A percentile compares a stretch with the other conserved stretches of the same genome.
Evolutionary conservation across 1,140 invertebrate genomes (phyloP).

Genomic region (Bombus breviceps): DNA sequence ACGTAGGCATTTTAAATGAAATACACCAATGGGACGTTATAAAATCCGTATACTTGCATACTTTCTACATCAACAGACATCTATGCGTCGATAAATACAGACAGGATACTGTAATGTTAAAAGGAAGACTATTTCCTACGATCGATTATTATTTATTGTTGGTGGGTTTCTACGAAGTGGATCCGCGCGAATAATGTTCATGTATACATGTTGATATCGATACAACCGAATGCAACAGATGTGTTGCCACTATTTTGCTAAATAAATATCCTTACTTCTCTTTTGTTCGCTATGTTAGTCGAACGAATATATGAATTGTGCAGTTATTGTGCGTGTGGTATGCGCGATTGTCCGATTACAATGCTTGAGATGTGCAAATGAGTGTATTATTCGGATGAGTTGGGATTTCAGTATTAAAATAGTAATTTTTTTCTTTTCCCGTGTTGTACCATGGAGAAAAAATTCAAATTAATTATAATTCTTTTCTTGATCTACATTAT

Average conservation of each 20-base stretch:
- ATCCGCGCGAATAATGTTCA: background rate
- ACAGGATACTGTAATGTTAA: conserved; percentile 8
- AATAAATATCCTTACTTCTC: background rate
- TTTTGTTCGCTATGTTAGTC: background rate
- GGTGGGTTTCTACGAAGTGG: background rate
- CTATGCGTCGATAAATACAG: conserved; percentile 31
- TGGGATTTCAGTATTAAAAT: background rate
- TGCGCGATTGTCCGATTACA: background rate
- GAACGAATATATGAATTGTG: background rate
- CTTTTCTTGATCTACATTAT: background rate
- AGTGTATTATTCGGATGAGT: background rate
- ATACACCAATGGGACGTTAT: conserved; percentile 24
- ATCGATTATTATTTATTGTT: conserved; percentile 15
- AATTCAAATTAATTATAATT: background rate
- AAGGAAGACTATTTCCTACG: conserved; percentile 32
- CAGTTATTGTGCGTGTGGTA: background rate
- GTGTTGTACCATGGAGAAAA: background rate
- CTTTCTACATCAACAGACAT: conserved; percentile 38
- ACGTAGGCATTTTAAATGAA: conserved; percentile 1
- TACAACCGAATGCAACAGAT: background rate
- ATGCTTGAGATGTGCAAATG: background rate
- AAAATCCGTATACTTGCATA: conserved; percentile 47
- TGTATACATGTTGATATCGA: background rate
- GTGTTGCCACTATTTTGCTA: background rate
- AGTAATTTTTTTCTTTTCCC: background rate